Percentiles rank a stretch among this genome's conserved stretches.
These are phyloP conservation scores for Stichopus chloronotus DNA, from an alignment of 35 echinoderm and acorn worm genomes.

Conservation along the genomic window DNA sequence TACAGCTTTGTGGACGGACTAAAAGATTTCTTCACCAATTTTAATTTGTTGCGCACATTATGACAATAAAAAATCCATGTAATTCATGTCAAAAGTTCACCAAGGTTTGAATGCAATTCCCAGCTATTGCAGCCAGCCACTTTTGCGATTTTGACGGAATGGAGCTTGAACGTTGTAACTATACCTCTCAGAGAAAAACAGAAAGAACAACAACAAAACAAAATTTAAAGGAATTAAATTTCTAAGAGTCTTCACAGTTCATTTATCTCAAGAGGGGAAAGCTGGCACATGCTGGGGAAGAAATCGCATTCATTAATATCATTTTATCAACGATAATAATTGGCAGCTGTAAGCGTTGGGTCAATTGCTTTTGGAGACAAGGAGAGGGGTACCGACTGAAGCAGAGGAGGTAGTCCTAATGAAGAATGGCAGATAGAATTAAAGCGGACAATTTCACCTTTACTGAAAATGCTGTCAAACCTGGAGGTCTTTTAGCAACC, in stretches of 20 bases:
- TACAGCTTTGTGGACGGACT: too few relatives aligned
- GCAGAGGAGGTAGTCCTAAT: too few relatives aligned
- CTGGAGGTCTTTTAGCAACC: too few relatives aligned
- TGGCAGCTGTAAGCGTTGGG: neutral
- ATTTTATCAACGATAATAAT: neutral
- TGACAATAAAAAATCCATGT: too few relatives aligned
- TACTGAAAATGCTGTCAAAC: too few relatives aligned
- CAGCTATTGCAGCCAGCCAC: too few relatives aligned
- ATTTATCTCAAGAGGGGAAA: neutral
- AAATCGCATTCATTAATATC: neutral
- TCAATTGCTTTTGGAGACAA: neutral
- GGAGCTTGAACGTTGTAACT: neutral
- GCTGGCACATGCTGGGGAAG: neutral
- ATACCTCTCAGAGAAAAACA: neutral
- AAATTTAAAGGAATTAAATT: neutral
- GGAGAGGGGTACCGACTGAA: too few relatives aligned
- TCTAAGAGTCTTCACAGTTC: neutral
- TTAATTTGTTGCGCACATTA: too few relatives aligned
- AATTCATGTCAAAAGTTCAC: too few relatives aligned
- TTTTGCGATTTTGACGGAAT: neutral
- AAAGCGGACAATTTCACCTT: too few relatives aligned
- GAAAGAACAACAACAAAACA: neutral
- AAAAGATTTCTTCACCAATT: too few relatives aligned
- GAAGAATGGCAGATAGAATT: too few relatives aligned
- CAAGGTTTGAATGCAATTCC: neutral